Percentiles rank a stretch among this genome's conserved stretches.
phyloP scores from a whole-genome alignment of 2,888 invertebrate genomes.

The Tetragnatha montana region DNA sequence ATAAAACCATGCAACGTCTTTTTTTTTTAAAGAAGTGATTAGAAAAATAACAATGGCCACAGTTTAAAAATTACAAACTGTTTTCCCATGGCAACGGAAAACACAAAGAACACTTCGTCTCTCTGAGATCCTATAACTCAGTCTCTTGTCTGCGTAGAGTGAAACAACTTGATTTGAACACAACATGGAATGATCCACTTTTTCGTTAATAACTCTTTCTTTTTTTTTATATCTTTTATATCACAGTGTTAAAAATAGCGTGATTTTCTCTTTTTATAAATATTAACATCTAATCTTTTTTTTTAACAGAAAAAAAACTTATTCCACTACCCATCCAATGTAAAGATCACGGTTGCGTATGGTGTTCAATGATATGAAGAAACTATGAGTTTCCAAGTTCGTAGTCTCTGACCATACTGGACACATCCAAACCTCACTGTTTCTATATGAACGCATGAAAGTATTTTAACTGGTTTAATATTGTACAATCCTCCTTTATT shows the following conservation, averaged over 20 bases:
- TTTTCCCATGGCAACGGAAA: not conserved
- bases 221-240: slow-evolving; percentile 30
- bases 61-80: not conserved
- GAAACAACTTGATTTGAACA: slow-evolving; percentile 19
- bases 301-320: not conserved
- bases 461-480: no score
- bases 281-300: slow-evolving; percentile 25
- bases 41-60: not conserved
- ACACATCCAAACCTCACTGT: no score
- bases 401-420: no score
- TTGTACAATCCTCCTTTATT: no score
- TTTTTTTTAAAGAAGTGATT: not conserved
- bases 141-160: not conserved
- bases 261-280: slow-evolving; percentile 43
- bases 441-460: no score
- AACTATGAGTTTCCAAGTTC: no score
- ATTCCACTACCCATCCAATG: not conserved
- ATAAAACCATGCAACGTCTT: not conserved
- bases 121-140: not conserved
- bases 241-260: slow-evolving; percentile 54
- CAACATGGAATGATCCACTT: not conserved
- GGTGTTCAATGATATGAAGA: no score
- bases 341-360: not conserved
- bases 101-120: not conserved
- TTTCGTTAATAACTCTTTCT: not conserved